Percentiles rank a stretch among this genome's conserved stretches.
These are phyloP conservation scores for Origma solitaria DNA, from an alignment of 2,113 vertebrate species.

Conservation along the genomic window DNA sequence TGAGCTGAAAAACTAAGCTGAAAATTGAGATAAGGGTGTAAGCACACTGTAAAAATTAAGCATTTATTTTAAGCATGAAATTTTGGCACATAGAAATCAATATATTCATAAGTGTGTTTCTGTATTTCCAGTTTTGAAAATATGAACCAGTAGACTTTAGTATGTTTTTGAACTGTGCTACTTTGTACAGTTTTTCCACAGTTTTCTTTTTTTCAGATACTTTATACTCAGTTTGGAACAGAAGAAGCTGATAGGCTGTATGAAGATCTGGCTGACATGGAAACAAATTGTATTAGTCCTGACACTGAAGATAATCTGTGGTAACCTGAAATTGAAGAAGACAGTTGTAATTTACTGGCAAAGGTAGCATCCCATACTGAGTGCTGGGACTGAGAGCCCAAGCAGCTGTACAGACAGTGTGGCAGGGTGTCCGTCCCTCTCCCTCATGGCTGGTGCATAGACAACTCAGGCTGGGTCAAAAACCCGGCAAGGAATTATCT, in stretches of 20 bases:
- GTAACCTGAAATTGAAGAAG: not conserved
- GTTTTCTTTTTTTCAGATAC: not conserved
- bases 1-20: not conserved
- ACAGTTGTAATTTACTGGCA: not conserved
- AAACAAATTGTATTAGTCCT: not conserved
- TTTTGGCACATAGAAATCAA: not conserved
- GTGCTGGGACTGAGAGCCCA: not conserved
- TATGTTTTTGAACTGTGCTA: not conserved
- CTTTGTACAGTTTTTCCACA: not conserved
- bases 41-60: not conserved
- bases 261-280: slow-evolving; percentile 78
- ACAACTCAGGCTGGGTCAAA: too few relatives aligned
- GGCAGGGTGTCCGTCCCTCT: too few relatives aligned
- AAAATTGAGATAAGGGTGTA: not conserved
- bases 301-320: not conserved
- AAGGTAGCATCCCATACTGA: too few relatives aligned
- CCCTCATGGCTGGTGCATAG: too few relatives aligned
- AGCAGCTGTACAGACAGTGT: not conserved
- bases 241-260: slow-evolving; percentile 74
- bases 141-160: not conserved
- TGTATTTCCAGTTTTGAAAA: not conserved
- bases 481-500: too few relatives aligned
- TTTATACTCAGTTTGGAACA: slow-evolving; percentile 55
- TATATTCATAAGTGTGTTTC: not conserved
- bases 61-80: not conserved